Evolutionary conservation across 2,888 invertebrate species (phyloP), one percentile per base, ranked within the genome.

Genomic region (Eurytoma californica): DNA sequence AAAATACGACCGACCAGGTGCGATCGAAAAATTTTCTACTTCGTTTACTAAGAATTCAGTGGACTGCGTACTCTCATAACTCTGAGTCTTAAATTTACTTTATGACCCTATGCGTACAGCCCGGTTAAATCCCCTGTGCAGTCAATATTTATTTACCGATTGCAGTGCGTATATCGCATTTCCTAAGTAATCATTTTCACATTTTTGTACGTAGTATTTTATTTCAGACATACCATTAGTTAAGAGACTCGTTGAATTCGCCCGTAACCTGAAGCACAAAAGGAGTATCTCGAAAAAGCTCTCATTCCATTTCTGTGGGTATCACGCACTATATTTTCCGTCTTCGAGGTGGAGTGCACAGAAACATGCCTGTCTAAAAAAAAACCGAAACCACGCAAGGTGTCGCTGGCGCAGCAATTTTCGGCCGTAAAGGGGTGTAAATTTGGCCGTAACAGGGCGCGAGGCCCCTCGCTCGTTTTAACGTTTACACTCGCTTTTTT

Each of bases 381-480:
- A 28, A 47, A 55, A 28, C 47, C 28, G 24, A 65, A 77, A 57
- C 69, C 47, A 47, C n/a, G 39, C 20, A 66, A 74, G 66, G 67
- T 67, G 74, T 74, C 51, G 24, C 12, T 49, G 49, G 76, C 20
- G 69, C 53, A 14, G 69, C 69, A 66, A 74, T 74, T 79, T 69
- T 65, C 30, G 20, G n/a, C n/a, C 58, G 24, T 67, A 53, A 63
- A 65, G 72, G 39, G 72, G 76, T 63, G 75, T 68, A 80, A 80
- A 76, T 79, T 79, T 51, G 65, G 53, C 28, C 13, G 57, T 79
- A 70, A 79, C 74, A 72, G 65, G 74, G 66, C 63, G 70, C 47
- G 30, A 68, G 58, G 18, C 49, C 18, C 51, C 51, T 51, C 55
- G 70, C 30, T 47, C 65, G 47, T 75, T 79, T 75, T 53, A 69